These are phyloP conservation scores for Toxotes jaculatrix DNA, from an alignment of 2,113 vertebrate species.

Conservation along the genomic window DNA sequence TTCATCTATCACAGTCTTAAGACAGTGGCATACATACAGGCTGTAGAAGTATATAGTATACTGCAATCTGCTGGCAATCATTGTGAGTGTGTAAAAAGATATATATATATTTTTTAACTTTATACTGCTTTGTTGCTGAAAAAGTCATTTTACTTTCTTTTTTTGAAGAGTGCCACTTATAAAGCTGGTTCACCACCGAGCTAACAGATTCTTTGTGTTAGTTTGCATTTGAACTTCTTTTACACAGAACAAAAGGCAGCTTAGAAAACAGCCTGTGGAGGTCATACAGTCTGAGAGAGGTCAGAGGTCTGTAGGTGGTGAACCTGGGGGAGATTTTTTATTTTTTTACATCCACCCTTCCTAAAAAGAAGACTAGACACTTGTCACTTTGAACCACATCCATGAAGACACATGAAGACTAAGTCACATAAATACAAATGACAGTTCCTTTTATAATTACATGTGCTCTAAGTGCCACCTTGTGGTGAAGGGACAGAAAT, in stretches of 20 bases:
- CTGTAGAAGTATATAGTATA: conserved; percentile 6
- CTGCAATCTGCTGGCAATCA: conserved; percentile 13
- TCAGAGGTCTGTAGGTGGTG: conserved; percentile 89
- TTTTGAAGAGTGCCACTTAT: conserved; percentile 88
- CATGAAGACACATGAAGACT: conserved; percentile 24
- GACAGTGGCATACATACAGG: not conserved
- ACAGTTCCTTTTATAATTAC: conserved; percentile 31
- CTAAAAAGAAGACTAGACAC: conserved; percentile 14
- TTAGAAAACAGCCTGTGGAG: conserved; percentile 90
- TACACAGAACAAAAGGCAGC: conserved; percentile 87
- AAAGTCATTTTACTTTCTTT: conserved; percentile 83
- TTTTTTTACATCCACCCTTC: conserved; percentile 62
- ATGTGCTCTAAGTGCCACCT: conserved; percentile 66
- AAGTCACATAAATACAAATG: conserved; percentile 31
- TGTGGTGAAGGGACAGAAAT: conserved; percentile 58
- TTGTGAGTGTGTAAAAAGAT: not conserved
- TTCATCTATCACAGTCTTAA: conserved; percentile 36
- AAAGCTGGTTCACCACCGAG: conserved; percentile 82
- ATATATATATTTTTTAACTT: conserved; percentile 28
- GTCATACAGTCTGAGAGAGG: conserved; percentile 90
- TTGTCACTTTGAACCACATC: not conserved
- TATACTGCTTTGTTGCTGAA: conserved; percentile 31
- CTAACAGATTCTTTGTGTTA: conserved; percentile 91
- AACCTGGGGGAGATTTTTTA: conserved; percentile 82
- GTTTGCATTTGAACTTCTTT: conserved; percentile 87